Evolutionary conservation across 2,797 vertebrate genomes (phyloP).

Genomic region (Prionace glauca): DNA sequence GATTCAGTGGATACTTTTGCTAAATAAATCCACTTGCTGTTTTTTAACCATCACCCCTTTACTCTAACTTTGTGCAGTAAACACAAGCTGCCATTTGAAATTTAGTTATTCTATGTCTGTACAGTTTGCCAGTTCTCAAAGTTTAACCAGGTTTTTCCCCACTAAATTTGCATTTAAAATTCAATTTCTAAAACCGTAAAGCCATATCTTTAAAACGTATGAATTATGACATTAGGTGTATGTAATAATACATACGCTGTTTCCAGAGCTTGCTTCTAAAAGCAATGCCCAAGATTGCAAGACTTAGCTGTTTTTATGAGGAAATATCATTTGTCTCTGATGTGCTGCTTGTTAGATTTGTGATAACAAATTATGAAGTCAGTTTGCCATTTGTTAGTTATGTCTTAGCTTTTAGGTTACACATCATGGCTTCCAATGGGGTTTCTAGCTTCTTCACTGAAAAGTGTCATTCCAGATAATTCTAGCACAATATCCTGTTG

Average conservation of each 20-base stretch:
- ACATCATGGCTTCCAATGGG: background rate
- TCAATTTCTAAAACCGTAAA: too few species aligned
- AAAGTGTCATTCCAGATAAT: background rate
- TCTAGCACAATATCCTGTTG: background rate
- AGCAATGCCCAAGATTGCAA: background rate
- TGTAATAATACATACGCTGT: background rate
- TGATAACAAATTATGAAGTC: background rate
- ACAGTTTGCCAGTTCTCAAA: background rate
- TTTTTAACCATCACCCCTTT: background rate
- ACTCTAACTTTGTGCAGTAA: too few species aligned
- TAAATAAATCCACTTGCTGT: background rate
- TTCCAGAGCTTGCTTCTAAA: background rate
- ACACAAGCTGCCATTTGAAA: background rate
- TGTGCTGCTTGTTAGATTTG: background rate
- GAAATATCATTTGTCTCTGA: background rate
- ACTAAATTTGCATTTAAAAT: background rate
- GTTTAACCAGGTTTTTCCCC: background rate
- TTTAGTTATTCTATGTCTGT: background rate
- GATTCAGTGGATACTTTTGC: too few species aligned
- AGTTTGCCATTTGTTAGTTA: background rate
- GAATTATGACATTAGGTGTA: background rate
- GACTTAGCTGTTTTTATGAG: background rate
- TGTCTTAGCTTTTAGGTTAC: background rate
- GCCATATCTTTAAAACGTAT: background rate
- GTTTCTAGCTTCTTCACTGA: background rate